These are phyloP conservation scores for Parazoanthus darwini DNA, from an alignment of 92 coral and sea anemone genomes.

Conservation along the genomic window DNA sequence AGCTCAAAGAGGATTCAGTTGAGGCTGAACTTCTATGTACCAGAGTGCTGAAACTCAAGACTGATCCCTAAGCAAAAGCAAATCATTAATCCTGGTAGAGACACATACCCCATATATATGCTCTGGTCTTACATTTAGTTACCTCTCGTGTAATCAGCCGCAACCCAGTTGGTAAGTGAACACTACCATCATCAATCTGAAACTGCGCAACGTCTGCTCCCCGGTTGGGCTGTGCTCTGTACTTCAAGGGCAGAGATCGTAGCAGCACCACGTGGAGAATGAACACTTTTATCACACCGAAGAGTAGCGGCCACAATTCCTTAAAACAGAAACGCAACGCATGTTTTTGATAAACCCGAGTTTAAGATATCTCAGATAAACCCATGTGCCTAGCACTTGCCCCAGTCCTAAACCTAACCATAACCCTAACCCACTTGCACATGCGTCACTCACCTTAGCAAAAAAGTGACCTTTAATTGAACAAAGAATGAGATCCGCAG, in stretches of 20 bases:
- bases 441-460: conserved; percentile 11
- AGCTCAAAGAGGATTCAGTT: no score
- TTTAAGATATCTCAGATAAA: background rate
- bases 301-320: conserved; percentile 28
- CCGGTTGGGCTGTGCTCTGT: conserved; percentile 25
- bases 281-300: conserved; percentile 30
- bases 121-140: background rate
- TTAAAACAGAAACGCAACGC: background rate
- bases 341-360: background rate
- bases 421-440: no score
- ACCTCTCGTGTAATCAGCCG: background rate
- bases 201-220: background rate
- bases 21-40: no score
- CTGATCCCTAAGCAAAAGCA: no score
- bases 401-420: background rate
- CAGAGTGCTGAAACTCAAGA: no score
- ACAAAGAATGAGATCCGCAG: conserved; percentile 24
- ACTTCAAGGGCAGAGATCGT: conserved; percentile 15
- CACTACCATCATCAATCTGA: background rate
- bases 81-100: no score
- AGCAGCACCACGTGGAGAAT: conserved; percentile 32
- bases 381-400: no score
- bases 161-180: background rate
- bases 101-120: no score
- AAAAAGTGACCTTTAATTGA: conserved; percentile 5